Base-by-base conservation (phyloP, 1,140 invertebrate genomes). In the Pectinophora gossypiella region DNA sequence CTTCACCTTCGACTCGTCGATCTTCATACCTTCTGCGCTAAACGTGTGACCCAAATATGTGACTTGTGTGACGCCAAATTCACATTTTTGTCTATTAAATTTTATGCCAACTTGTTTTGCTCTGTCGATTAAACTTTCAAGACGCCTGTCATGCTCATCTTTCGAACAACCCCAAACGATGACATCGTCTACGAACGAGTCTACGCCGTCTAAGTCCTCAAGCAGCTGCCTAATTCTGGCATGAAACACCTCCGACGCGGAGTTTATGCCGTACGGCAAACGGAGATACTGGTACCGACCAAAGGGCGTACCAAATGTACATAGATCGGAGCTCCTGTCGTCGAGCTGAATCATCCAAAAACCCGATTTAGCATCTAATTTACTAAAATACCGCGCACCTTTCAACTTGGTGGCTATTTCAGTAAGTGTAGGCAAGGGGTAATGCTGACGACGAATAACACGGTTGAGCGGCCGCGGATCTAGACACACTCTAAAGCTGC, bases 21-120 rank as follows among this genome's bases (percentile, higher is more conserved):
- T 54, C 23, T 47, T 42, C 16, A 74, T 55, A 12, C 63, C 68
- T 19, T 57, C 43, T 10, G 53, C 36, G 38, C 43, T 51, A 49
- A 78, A 64, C 6, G 56, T 61, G 38, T 75, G 62, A 35, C 74
- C 64, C 12, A 76, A 46, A 54, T 67, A 81, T 51, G 59, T 75
- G 5, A 46, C 44, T 9, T 46, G 20, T 15, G 10, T 23, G 19
- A 46, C 44, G 16, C 44, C 9, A 15, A 23, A 46, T 21, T 46
- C 44, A 15, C 20, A 42, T 16, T 42, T 42, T 3, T 42, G n/a
- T 10, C 40, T n/a, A 42, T 42, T 42, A 10, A 18, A 42, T 42
- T 42, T 42, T 18, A 42, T 42, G 19, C 40, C 40, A 16, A 42
- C 40, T 16, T 42, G 5, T 16, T 19, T 42, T 1, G 40, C 13